These are phyloP conservation scores for Criorhina ranunculi DNA, from an alignment of 2,888 invertebrate genomes.

Conservation along the genomic window DNA sequence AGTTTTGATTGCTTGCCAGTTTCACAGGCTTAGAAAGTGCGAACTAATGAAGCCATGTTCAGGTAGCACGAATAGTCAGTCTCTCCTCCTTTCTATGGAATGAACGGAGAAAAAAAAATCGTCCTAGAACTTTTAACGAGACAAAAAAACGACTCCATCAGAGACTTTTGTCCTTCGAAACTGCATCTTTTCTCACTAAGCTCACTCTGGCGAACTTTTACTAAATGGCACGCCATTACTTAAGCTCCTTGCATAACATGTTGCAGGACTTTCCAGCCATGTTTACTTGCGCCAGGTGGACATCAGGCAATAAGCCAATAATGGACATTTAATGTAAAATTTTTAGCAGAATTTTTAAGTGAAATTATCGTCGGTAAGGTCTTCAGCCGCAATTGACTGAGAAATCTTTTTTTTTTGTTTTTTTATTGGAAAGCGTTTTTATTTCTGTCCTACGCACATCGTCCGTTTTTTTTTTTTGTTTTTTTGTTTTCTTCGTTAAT, in stretches of 20 bases:
- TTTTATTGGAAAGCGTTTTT: slow-evolving; percentile 3
- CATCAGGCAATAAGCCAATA: slow-evolving; percentile 47
- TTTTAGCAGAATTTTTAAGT: slow-evolving; percentile 22
- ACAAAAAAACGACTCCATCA: too few species aligned
- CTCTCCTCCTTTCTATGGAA: too few species aligned
- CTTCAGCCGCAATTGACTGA: slow-evolving; percentile 32
- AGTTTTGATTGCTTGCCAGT: too few species aligned
- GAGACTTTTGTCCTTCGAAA: neutral
- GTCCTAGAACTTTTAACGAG: too few species aligned
- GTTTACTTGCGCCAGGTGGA: slow-evolving; percentile 8
- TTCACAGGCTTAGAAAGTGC: too few species aligned
- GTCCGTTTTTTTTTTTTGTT: too few species aligned
- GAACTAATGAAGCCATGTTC: too few species aligned
- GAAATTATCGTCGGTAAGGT: neutral
- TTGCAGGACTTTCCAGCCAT: neutral
- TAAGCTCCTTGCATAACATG: neutral
- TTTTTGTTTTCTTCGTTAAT: slow-evolving; percentile 54
- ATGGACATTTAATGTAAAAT: slow-evolving; percentile 45
- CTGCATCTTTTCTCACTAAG: too few species aligned
- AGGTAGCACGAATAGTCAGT: too few species aligned
- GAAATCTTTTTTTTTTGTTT: slow-evolving; percentile 18
- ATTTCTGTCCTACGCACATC: slow-evolving; percentile 24
- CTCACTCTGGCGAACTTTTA: neutral
- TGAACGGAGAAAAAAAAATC: too few species aligned
- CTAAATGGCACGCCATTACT: neutral